Percentiles rank a stretch among this genome's conserved stretches.
Evolutionary conservation across 2,113 vertebrate genomes (phyloP).

Genomic region (Paramisgurnus dabryanus): DNA sequence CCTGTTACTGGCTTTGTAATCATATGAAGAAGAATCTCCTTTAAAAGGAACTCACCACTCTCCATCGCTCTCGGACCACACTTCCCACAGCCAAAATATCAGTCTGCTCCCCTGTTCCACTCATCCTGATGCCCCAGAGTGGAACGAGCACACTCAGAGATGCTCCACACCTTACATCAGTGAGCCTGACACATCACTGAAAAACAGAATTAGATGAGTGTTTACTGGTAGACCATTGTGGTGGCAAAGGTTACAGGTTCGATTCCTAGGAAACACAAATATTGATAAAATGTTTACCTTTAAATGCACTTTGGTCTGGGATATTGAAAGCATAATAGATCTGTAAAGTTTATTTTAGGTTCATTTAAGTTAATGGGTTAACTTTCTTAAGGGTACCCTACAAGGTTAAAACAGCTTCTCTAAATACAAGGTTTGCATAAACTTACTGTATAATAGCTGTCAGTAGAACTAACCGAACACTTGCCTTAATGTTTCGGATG

Average conservation of each 20-base stretch:
- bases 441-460: not conserved
- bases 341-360: too few species aligned
- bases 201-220: slow-evolving; percentile 23
- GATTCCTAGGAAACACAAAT: not conserved
- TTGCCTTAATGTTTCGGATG: not conserved
- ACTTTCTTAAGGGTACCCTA: too few species aligned
- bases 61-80: slow-evolving; percentile 97
- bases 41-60: slow-evolving; percentile 86
- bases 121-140: slow-evolving; percentile 84
- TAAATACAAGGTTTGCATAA: too few species aligned
- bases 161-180: slow-evolving; percentile 73
- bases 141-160: slow-evolving; percentile 62
- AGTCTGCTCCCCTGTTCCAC: slow-evolving; percentile 90
- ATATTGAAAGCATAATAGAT: too few species aligned
- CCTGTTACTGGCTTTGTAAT: too few species aligned
- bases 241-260: too few species aligned
- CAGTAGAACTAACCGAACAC: not conserved
- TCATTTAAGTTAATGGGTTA: too few species aligned
- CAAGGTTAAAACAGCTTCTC: too few species aligned
- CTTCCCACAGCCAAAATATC: slow-evolving; percentile 96
- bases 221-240: too few species aligned
- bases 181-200: slow-evolving; percentile 59
- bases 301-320: too few species aligned
- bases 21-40: not conserved
- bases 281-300: not conserved